Conservation (phyloP, 2,888 invertebrate species). For the Lamellibrachia satsuma region DNA sequence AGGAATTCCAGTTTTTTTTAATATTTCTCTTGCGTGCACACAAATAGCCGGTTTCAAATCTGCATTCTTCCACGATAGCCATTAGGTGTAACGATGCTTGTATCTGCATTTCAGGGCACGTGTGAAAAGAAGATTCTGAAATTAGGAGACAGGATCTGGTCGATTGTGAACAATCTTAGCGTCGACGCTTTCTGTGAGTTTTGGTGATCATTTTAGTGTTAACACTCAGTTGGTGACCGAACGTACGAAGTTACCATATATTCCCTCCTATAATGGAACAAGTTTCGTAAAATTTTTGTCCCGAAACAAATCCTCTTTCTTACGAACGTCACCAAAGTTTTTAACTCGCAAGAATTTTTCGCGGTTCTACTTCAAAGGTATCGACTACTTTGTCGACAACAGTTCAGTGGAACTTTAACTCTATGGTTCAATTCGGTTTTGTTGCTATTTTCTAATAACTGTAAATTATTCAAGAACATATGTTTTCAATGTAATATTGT, state of each 20-base stretch:
- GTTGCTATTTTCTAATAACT: too few relatives aligned
- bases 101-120: slow-evolving; percentile 74
- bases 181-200: slow-evolving; percentile 19
- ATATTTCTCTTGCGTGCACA: background rate
- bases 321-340: background rate
- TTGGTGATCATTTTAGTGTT: background rate
- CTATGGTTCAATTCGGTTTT: too few relatives aligned
- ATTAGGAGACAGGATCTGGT: slow-evolving; percentile 90
- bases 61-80: background rate
- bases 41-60: background rate
- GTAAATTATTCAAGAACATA: too few relatives aligned
- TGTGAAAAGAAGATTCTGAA: slow-evolving; percentile 95
- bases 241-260: background rate
- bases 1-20: background rate
- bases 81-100: background rate
- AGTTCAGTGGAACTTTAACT: too few relatives aligned
- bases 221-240: background rate
- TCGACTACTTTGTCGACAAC: too few relatives aligned
- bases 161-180: slow-evolving; percentile 91
- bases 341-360: too few relatives aligned
- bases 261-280: background rate
- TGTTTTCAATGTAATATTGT: too few relatives aligned
- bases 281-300: background rate
- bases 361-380: too few relatives aligned
- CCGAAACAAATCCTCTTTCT: background rate